A percentile compares a stretch with the other conserved stretches of the same genome.
These are phyloP conservation scores for Serilophus lunatus DNA, from an alignment of 2,113 vertebrate genomes.

Conservation along the genomic window DNA sequence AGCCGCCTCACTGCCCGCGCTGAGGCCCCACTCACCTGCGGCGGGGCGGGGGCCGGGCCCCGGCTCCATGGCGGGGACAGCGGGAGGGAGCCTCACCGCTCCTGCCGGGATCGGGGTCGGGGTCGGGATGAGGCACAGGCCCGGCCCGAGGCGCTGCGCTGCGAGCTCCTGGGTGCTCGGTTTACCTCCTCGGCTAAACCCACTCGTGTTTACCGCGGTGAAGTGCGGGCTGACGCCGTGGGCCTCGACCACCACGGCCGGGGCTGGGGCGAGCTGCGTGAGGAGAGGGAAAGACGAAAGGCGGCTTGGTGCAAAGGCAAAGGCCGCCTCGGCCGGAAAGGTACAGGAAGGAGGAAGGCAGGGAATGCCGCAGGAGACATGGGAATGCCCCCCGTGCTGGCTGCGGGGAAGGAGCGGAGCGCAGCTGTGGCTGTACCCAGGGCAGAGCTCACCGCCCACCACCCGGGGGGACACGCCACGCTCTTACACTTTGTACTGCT, in stretches of 20 bases:
- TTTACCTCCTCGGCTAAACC: too few relatives aligned
- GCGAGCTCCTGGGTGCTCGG: too few relatives aligned
- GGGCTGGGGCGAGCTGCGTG: background rate
- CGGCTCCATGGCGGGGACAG: background rate
- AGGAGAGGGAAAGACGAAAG: background rate
- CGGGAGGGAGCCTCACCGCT: fast-evolving
- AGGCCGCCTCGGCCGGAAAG: background rate
- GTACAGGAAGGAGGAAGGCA: background rate
- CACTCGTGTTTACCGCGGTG: fast-evolving
- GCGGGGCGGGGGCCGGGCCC: too few relatives aligned
- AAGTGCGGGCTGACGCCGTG: too few relatives aligned
- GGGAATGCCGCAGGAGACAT: background rate
- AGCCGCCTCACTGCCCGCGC: background rate
- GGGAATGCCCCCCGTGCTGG: background rate
- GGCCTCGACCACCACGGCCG: background rate
- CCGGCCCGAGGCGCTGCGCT: fast-evolving
- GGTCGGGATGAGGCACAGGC: background rate
- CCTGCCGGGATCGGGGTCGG: background rate
- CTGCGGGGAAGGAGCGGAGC: background rate
- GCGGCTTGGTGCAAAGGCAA: background rate
- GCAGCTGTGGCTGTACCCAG: too few relatives aligned
- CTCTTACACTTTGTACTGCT: background rate
- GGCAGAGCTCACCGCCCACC: too few relatives aligned
- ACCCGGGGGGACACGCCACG: fast-evolving
- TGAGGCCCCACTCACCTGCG: background rate